Percentiles rank a stretch among this genome's conserved stretches.
phyloP scores from a whole-genome alignment of 2,888 invertebrate species.

The Drosophila cracens region DNA sequence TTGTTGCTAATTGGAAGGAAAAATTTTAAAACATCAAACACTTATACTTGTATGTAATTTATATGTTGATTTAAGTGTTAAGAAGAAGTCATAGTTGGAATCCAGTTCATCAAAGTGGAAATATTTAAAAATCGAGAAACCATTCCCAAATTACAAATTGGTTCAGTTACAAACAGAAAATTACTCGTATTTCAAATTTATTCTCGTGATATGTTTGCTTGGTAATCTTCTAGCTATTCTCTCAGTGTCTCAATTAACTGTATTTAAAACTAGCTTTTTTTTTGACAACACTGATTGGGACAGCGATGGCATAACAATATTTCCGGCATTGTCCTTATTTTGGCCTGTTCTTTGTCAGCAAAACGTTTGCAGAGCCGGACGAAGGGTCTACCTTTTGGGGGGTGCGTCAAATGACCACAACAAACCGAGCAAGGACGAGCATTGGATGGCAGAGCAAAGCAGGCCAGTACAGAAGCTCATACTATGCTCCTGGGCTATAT shows the following conservation, averaged over 20 bases:
- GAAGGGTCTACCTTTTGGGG: background rate
- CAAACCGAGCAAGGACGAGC: conserved; percentile 30
- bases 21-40: background rate
- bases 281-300: conserved; percentile 6
- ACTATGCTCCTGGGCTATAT: conserved; percentile 42
- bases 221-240: background rate
- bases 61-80: background rate
- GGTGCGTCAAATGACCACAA: conserved; percentile 60
- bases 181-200: background rate
- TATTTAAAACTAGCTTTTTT: background rate
- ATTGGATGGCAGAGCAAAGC: too few relatives aligned
- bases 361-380: conserved; percentile 32
- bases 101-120: background rate
- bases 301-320: conserved; percentile 14
- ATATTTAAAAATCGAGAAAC: background rate
- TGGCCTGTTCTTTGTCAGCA: conserved; percentile 69
- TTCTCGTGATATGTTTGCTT: too few relatives aligned
- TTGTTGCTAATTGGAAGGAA: background rate
- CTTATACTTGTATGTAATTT: background rate
- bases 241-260: background rate
- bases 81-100: background rate
- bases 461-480: background rate
- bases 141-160: background rate
- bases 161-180: background rate
- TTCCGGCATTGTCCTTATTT: conserved; percentile 25